Evolutionary conservation across 2,113 vertebrate genomes (phyloP), one percentile per base, ranked within the genome.

Genomic region (Glaucomys volans): DNA sequence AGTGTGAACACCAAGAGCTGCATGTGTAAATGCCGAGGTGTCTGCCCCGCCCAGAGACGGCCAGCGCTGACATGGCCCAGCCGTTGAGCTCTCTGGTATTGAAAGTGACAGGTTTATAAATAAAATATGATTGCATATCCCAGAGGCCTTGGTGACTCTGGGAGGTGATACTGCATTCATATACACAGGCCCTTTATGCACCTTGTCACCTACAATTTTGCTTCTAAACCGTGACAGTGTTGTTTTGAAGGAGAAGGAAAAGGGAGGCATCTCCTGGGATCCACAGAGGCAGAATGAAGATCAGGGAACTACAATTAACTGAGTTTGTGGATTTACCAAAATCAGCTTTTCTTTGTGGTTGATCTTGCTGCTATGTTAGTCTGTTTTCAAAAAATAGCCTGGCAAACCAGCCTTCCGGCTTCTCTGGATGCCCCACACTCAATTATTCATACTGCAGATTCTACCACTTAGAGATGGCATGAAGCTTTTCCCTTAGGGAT

Each of bases 51-150:
- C 57, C 75, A 16, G 3, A 30, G 1, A 1, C 0, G 2, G 28
- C 5, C 28, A 28, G 8, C 54, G 57, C 16, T 32, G 11, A 57
- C 12, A 2, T 14, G 44, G 3, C 69, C 44, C 40, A 42, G 75
- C 40, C 40, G 32, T 81, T 42, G 69, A 30, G 7, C 11, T n/a
- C 57, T 83, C n/a, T 50, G 9, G 9, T 67, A 64, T 22, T 35
- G 32, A 59, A 93, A 82, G 50, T 74, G 84, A 86, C 94, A 95
- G 69, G 50, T 66, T 92, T 79, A 84, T 80, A 87, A 83, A 95
- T 97, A 94, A 97, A 97, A 40, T 44, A 74, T 30, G 18, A 72
- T 0, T 17, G 42, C 40, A 8, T 80, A 13, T 26, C 52, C 69
- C 30, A 44, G 84, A 30, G 35, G 62, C 62, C 81, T 69, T 4